A percentile compares a stretch with the other conserved stretches of the same genome.
These are phyloP conservation scores for Cydia pomonella DNA, from an alignment of 1,140 invertebrate species.

Conservation along the genomic window DNA sequence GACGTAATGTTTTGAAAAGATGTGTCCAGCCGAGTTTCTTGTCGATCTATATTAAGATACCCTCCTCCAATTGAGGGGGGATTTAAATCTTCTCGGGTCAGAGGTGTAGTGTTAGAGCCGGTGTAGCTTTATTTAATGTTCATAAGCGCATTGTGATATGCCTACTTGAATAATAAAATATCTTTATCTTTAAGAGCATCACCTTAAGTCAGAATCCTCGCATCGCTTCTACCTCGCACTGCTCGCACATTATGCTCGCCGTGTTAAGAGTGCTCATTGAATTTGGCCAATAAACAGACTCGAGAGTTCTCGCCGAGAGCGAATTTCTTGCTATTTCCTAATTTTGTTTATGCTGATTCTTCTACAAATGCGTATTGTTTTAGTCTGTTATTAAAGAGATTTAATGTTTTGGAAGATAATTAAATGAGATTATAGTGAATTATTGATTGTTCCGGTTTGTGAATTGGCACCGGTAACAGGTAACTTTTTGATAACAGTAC, in stretches of 20 bases:
- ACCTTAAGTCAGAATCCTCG: no score
- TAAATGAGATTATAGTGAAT: background rate
- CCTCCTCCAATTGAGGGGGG: no score
- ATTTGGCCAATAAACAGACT: slow-evolving; percentile 37
- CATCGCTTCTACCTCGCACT: slow-evolving; percentile 19
- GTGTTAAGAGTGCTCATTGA: slow-evolving; percentile 36
- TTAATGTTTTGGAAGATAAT: slow-evolving; percentile 26
- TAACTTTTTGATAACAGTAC: no score
- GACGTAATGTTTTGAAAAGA: no score
- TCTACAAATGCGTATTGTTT: background rate
- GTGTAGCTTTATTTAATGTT: no score
- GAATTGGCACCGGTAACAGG: background rate
- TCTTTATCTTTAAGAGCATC: no score
- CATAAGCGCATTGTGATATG: no score
- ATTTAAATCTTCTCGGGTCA: no score
- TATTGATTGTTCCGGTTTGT: slow-evolving; percentile 6
- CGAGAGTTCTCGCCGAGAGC: slow-evolving; percentile 4
- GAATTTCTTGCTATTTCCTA: slow-evolving; percentile 18
- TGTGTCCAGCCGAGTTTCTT: no score
- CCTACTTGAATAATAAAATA: no score
- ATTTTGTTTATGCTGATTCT: slow-evolving; percentile 27
- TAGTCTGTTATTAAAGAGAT: slow-evolving; percentile 32
- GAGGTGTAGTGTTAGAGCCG: no score
- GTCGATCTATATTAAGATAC: no score
- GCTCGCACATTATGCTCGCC: slow-evolving; percentile 1